A percentile compares a stretch with the other conserved stretches of the same genome.
phyloP scores from a whole-genome alignment of 2,888 invertebrate species.

The Ornithoptera priamus region DNA sequence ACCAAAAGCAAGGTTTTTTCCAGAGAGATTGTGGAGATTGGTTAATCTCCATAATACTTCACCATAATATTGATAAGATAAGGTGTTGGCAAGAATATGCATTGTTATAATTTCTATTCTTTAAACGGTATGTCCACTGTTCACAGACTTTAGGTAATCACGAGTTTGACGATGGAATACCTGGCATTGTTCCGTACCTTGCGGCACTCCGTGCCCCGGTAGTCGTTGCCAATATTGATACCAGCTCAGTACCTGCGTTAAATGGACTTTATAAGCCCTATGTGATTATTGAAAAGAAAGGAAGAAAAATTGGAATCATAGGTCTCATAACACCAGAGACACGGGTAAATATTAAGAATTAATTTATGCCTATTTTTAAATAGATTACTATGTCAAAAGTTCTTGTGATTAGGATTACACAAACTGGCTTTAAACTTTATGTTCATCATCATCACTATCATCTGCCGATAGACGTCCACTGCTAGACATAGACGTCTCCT shows the following conservation, averaged over 20 bases:
- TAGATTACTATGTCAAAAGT: neutral
- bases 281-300: constrained; percentile 81
- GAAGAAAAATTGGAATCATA: constrained; percentile 87
- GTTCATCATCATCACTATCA: too few relatives aligned
- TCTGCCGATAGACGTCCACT: too few relatives aligned
- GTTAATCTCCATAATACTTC: too few relatives aligned
- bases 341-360: constrained; percentile 58
- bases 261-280: constrained; percentile 82
- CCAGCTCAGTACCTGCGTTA: constrained; percentile 81
- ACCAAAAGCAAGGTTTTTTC: too few relatives aligned
- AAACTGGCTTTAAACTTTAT: neutral
- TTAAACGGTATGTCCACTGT: neutral
- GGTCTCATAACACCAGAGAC: constrained; percentile 87
- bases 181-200: constrained; percentile 86
- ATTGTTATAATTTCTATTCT: too few relatives aligned
- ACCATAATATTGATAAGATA: too few relatives aligned
- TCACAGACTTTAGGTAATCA: constrained; percentile 90
- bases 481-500: too few relatives aligned
- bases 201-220: constrained; percentile 83
- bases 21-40: too few relatives aligned
- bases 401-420: neutral
- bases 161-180: constrained; percentile 89
- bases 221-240: constrained; percentile 87
- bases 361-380: neutral
- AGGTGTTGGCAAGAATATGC: too few relatives aligned